Conservation (phyloP, 2,113 vertebrate species). For the Rhinolophus ferrumequinum region DNA sequence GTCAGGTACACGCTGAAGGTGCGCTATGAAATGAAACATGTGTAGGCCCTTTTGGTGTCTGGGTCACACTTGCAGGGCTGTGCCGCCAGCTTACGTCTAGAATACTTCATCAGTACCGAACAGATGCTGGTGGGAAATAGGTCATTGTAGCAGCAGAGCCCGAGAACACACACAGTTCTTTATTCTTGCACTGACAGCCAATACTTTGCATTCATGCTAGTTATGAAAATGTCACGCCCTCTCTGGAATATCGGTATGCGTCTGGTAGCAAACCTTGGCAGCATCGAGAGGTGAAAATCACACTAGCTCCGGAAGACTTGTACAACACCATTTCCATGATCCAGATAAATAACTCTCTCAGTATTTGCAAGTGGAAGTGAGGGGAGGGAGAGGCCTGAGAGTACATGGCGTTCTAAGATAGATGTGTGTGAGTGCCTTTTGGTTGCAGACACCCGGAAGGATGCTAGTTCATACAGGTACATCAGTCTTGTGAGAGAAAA, state of each 20-base stretch:
- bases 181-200: slow-evolving; percentile 66
- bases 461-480: slow-evolving; percentile 78
- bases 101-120: slow-evolving; percentile 67
- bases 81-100: slow-evolving; percentile 77
- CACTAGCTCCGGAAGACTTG: not conserved
- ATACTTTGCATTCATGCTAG: slow-evolving; percentile 80
- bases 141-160: slow-evolving; percentile 75
- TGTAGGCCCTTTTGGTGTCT: slow-evolving; percentile 55
- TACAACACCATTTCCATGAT: not conserved
- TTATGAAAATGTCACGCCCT: slow-evolving; percentile 75
- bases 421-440: slow-evolving; percentile 67
- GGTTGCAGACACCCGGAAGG: slow-evolving; percentile 78
- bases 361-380: not conserved
- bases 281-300: slow-evolving; percentile 54
- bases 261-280: slow-evolving; percentile 44
- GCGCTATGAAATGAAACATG: slow-evolving; percentile 62
- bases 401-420: not conserved
- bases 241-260: slow-evolving; percentile 64
- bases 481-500: slow-evolving; percentile 83
- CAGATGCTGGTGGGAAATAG: slow-evolving; percentile 84
- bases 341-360: not conserved
- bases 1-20: slow-evolving; percentile 57
- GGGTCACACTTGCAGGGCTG: slow-evolving; percentile 38
- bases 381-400: not conserved
- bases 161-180: slow-evolving; percentile 66